These are phyloP conservation scores for Dendroctonus valens DNA, from an alignment of 1,140 invertebrate species.

Conservation along the genomic window DNA sequence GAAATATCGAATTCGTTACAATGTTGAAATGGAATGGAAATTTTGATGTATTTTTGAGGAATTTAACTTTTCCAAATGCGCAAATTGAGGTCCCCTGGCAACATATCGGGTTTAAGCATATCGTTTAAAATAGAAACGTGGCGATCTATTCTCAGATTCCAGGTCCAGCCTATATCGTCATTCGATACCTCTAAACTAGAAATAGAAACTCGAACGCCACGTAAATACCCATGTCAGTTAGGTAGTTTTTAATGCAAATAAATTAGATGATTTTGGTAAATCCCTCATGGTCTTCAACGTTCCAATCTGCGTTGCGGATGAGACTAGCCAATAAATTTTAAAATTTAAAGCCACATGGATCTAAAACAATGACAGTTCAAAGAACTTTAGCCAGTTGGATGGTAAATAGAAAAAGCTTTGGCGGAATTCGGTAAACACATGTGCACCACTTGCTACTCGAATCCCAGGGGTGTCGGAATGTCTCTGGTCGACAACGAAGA, in stretches of 20 bases:
- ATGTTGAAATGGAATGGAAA: too few relatives aligned
- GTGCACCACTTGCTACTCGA: slow-evolving; percentile 41
- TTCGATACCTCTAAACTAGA: slow-evolving; percentile 34
- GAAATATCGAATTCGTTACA: too few relatives aligned
- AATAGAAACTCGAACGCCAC: slow-evolving; percentile 26
- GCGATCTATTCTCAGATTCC: slow-evolving; percentile 35
- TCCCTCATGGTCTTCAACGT: too few relatives aligned
- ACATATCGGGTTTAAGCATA: slow-evolving; percentile 18
- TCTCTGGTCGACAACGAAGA: slow-evolving; percentile 7
- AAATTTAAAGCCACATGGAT: too few relatives aligned
- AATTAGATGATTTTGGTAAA: background rate
- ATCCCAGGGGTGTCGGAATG: slow-evolving; percentile 24
- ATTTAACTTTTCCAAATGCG: too few relatives aligned
- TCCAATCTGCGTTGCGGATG: too few relatives aligned
- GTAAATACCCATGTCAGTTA: slow-evolving; percentile 6
- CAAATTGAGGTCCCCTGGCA: slow-evolving; percentile 1
- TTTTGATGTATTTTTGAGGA: too few relatives aligned
- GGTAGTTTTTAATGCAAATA: slow-evolving; percentile 21
- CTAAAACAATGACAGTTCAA: background rate
- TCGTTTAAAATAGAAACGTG: slow-evolving; percentile 35
- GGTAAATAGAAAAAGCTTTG: background rate
- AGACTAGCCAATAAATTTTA: too few relatives aligned
- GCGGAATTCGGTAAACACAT: slow-evolving; percentile 43
- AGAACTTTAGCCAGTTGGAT: background rate
- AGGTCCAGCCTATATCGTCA: slow-evolving; percentile 35